phyloP scores from a whole-genome alignment of 2,888 invertebrate species.

The Dasysyrphus albostriatus region DNA sequence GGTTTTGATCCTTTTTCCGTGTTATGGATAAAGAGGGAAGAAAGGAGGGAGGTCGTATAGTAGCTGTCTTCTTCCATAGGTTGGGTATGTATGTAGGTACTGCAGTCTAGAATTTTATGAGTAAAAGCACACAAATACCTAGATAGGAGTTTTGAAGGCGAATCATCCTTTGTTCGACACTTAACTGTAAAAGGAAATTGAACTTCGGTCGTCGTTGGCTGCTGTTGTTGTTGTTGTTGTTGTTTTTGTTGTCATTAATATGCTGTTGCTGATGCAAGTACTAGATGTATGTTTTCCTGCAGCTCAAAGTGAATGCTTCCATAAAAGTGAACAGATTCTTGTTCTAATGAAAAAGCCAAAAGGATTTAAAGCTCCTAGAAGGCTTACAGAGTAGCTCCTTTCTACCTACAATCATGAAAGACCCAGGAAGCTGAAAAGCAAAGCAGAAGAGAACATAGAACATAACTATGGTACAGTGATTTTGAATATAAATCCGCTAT shows the following conservation, averaged over 20 bases:
- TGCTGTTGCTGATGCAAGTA: slow-evolving; percentile 10
- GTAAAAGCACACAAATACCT: neutral
- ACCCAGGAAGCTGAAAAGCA: neutral
- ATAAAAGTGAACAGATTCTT: slow-evolving; percentile 72
- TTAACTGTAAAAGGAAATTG: slow-evolving; percentile 72
- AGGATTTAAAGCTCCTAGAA: slow-evolving; percentile 63
- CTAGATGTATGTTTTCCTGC: neutral
- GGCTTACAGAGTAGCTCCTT: slow-evolving; percentile 36
- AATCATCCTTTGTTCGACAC: slow-evolving; percentile 74
- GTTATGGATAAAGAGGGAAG: neutral
- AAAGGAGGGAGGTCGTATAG: slow-evolving; percentile 8
- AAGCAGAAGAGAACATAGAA: slow-evolving; percentile 36
- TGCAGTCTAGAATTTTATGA: slow-evolving; percentile 52
- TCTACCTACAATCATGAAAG: neutral
- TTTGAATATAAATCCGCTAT: slow-evolving; percentile 46
- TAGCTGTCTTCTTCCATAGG: slow-evolving; percentile 8
- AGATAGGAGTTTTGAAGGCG: slow-evolving; percentile 31
- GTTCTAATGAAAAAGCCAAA: slow-evolving; percentile 72
- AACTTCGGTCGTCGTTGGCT: slow-evolving; percentile 51
- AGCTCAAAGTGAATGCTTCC: slow-evolving; percentile 41
- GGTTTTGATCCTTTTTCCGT: slow-evolving; percentile 34
- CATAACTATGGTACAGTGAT: slow-evolving; percentile 54
- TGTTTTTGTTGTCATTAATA: slow-evolving; percentile 14
- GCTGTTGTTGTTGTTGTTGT: slow-evolving; percentile 9
- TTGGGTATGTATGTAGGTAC: too few species aligned